phyloP scores from a whole-genome alignment of 2,113 vertebrate species.

The Alaudala cheleensis region DNA sequence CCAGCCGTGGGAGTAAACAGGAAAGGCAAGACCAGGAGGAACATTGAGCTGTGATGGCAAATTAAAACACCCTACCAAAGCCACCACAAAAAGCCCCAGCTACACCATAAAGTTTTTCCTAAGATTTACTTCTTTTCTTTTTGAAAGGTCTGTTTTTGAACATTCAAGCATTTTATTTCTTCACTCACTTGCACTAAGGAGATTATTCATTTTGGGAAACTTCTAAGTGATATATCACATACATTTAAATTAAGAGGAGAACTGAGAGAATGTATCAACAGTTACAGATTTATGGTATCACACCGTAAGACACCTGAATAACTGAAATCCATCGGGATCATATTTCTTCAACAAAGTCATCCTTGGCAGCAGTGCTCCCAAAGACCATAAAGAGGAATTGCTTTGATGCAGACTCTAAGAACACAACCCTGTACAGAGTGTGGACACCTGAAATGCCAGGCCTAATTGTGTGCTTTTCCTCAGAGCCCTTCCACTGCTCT shows the following conservation, averaged over 20 bases:
- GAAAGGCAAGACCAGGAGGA: background rate
- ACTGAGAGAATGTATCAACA: background rate
- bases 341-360: background rate
- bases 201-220: background rate
- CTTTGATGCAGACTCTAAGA: background rate
- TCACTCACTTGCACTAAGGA: background rate
- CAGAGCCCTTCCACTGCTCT: background rate
- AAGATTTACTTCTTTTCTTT: background rate
- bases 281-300: background rate
- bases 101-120: background rate
- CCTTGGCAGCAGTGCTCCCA: background rate
- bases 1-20: background rate
- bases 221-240: background rate
- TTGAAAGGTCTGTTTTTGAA: background rate
- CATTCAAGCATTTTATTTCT: background rate
- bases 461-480: background rate
- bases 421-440: background rate
- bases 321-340: background rate
- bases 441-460: background rate
- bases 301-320: background rate
- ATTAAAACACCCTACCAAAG: background rate
- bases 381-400: background rate
- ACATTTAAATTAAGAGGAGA: background rate
- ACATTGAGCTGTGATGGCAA: accelerated
- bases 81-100: background rate